Evolutionary conservation across 1,140 invertebrate genomes (phyloP).

Genomic region (Saccostrea cuccullata): DNA sequence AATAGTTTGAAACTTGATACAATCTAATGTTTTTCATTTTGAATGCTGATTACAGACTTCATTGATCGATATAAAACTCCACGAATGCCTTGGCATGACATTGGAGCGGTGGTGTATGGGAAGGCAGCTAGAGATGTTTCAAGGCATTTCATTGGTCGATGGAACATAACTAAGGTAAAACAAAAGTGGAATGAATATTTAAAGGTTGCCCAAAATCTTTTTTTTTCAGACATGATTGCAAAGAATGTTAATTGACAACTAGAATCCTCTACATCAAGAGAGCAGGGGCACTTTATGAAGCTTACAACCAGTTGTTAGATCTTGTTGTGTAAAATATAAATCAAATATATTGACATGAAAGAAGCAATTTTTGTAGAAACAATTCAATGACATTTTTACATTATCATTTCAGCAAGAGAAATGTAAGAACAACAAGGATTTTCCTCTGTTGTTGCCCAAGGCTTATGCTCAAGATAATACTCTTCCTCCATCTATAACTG

Average conservation of each 20-base stretch:
- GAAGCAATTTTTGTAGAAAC: no score
- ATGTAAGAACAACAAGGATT: slow-evolving; percentile 86
- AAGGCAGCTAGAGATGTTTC: slow-evolving; percentile 93
- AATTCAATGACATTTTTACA: not conserved
- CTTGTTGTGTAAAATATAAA: no score
- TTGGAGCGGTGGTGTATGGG: slow-evolving; percentile 91
- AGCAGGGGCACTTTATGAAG: no score
- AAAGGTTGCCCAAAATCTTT: not conserved
- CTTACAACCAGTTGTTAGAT: no score
- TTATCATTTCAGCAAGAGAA: slow-evolving; percentile 82
- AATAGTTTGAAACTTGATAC: no score
- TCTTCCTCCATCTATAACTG: slow-evolving; percentile 74
- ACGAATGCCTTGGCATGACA: slow-evolving; percentile 99
- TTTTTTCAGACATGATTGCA: not conserved
- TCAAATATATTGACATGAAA: no score
- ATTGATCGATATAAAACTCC: slow-evolving; percentile 92
- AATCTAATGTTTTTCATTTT: no score
- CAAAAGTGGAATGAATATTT: not conserved
- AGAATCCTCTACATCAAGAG: no score
- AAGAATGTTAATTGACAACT: no score
- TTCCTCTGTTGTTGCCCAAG: slow-evolving; percentile 95
- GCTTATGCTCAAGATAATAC: slow-evolving; percentile 83
- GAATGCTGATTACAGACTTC: slow-evolving; percentile 83
- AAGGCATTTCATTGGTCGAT: slow-evolving; percentile 97
- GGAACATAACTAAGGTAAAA: slow-evolving; percentile 96